Conservation (phyloP, 2,113 vertebrate species). For the Poeciliopsis turrubarensis region DNA sequence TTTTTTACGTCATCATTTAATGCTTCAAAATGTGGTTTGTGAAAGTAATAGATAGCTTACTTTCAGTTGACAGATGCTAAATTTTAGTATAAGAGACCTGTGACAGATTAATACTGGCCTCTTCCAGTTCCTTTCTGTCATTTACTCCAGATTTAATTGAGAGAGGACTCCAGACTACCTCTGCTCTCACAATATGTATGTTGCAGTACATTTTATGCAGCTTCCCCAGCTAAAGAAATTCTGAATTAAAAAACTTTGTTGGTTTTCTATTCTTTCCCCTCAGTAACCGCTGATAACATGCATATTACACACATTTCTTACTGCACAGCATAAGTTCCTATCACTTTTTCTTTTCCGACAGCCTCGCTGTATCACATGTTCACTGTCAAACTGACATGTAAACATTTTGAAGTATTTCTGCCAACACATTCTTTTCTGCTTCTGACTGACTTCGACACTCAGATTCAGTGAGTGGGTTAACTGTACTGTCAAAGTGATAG, state of each 20-base stretch:
- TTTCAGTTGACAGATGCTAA: no score
- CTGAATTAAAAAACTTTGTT: background rate
- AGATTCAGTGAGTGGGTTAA: background rate
- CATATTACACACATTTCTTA: background rate
- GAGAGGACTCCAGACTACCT: background rate
- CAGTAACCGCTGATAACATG: background rate
- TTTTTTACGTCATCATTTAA: background rate
- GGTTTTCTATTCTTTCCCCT: background rate
- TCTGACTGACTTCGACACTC: constrained; percentile 2
- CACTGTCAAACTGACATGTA: constrained; percentile 14
- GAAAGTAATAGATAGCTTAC: background rate
- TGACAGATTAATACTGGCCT: background rate
- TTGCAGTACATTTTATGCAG: background rate
- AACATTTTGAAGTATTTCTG: constrained; percentile 5
- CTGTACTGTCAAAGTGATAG: constrained; percentile 6
- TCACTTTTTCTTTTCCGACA: background rate
- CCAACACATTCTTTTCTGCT: background rate
- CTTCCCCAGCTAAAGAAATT: background rate
- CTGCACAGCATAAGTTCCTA: background rate
- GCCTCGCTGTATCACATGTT: background rate
- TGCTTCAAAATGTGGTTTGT: background rate
- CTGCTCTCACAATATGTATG: background rate
- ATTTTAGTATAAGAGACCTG: background rate
- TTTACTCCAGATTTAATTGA: background rate
- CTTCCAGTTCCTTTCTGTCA: background rate